Evolutionary conservation across 2,888 invertebrate species (phyloP), one percentile per base, ranked within the genome.

Genomic region (Myopa testacea): DNA sequence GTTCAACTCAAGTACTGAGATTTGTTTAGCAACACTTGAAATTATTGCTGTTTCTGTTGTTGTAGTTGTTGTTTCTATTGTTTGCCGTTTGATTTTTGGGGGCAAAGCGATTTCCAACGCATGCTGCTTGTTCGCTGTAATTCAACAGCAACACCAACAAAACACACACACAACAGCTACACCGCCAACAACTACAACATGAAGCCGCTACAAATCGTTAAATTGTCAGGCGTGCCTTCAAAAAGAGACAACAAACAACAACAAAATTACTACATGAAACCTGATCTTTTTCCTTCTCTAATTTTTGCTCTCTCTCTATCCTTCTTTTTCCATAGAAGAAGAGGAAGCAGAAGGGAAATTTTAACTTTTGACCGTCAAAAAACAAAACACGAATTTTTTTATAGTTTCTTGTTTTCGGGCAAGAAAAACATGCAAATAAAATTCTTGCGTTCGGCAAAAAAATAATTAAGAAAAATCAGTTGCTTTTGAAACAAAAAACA

Each of bases 161-260:
- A 45, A 14, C 72, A 38, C 26, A 62, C 37, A 65, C 4, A 52
- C 26, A 8, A n/a, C 6, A 45, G 10, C 6, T 8, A 76, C 79
- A 75, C 63, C 26, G n/a, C 19, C 58, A 12, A 58, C 58, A 72
- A 80, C 79, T 78, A 83, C 83, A 79, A 83, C 84, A 84, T 85
- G 84, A 85, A 45, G 86, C 85, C 83, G 84, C 83, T 84, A 85
- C 87, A 86, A 86, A 86, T 87, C 86, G 86, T 86, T 86, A 84
- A 87, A 85, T 85, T 86, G 86, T 86, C 86, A 87, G 82, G 84
- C 83, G 83, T 84, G 65, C 71, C 55, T 38, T 14, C 55, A 76
- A 70, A 52, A 37, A 58, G 65, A 77, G 67, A 74, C 60, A 77
- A 71, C 74, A 52, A 76, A 80, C 69, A 78, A 63, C 68, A 75